Conservation (phyloP, 2,888 invertebrate species). For the Dasysyrphus albostriatus region DNA sequence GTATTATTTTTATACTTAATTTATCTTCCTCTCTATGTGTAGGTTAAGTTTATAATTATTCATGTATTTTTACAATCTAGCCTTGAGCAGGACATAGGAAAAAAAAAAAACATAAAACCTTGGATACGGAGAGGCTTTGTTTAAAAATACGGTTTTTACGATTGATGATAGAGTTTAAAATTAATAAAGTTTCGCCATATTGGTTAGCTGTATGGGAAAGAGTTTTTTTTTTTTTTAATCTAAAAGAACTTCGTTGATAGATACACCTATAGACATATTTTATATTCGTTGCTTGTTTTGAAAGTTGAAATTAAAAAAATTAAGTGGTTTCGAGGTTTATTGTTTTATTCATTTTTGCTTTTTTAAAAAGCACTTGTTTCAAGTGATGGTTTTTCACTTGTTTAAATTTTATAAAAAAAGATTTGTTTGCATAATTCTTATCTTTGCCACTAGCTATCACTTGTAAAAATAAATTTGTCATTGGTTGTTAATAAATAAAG, state of each 20-base stretch:
- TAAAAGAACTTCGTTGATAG: not conserved
- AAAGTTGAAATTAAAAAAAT: not conserved
- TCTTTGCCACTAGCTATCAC: too few species aligned
- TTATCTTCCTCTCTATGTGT: too few species aligned
- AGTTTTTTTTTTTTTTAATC: too few species aligned
- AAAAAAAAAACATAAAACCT: not conserved
- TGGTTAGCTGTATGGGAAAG: not conserved
- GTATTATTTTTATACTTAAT: not conserved
- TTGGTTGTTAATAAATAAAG: too few species aligned
- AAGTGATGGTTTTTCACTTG: too few species aligned
- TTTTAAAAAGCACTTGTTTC: too few species aligned
- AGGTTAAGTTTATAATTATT: constrained; percentile 28
- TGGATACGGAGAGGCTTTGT: not conserved
- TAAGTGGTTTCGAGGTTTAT: not conserved
- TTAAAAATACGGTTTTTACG: not conserved
- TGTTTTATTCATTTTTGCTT: too few species aligned
- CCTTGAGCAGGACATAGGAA: constrained; percentile 1
- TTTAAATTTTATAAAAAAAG: too few species aligned
- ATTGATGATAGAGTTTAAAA: constrained; percentile 14
- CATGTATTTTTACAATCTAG: constrained; percentile 21
- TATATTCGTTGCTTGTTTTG: not conserved
- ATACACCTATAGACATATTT: not conserved
- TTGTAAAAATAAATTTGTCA: too few species aligned
- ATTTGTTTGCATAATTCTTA: too few species aligned
- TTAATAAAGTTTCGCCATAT: not conserved